A percentile compares a stretch with the other conserved stretches of the same genome.
phyloP scores from a whole-genome alignment of 2,888 invertebrate genomes.

The Catocala nupta region DNA sequence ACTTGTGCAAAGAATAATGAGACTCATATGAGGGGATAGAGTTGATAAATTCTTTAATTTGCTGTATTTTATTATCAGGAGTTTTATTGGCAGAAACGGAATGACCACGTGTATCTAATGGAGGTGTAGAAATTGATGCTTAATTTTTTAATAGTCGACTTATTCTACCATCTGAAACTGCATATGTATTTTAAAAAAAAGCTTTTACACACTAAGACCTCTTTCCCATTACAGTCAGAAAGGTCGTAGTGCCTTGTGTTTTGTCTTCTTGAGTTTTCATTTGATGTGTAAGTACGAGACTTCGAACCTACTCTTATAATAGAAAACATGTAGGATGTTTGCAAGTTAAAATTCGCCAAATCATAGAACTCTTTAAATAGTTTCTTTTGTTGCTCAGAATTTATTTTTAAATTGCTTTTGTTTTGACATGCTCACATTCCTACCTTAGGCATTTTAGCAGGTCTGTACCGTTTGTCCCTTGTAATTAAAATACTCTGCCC shows the following conservation, averaged over 20 bases:
- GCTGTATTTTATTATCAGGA: no score
- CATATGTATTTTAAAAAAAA: conserved; percentile 16
- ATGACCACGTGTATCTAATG: no score
- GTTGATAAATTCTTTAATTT: no score
- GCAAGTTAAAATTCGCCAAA: conserved; percentile 24
- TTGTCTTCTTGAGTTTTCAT: conserved; percentile 26
- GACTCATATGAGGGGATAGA: no score
- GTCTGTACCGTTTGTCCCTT: conserved; percentile 19
- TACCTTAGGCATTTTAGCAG: conserved; percentile 22
- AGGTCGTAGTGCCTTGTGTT: conserved; percentile 22
- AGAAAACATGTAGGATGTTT: conserved; percentile 29
- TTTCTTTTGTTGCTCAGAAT: conserved; percentile 22
- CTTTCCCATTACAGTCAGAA: conserved; percentile 18
- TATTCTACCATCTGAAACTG: conserved; percentile 19
- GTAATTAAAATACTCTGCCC: conserved; percentile 25
- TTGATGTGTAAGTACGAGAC: conserved; percentile 22
- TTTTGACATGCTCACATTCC: conserved; percentile 24
- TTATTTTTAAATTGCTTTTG: conserved; percentile 25
- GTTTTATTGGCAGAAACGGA: no score
- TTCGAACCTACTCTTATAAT: conserved; percentile 25
- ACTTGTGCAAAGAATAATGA: no score
- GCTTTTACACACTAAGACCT: conserved; percentile 20
- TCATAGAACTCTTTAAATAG: conserved; percentile 23
- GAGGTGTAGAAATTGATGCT: conserved; percentile 17
- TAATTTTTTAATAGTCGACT: conserved; percentile 21